Evolutionary conservation across 2,888 invertebrate genomes (phyloP).

Genomic region (Lutraria lutraria): DNA sequence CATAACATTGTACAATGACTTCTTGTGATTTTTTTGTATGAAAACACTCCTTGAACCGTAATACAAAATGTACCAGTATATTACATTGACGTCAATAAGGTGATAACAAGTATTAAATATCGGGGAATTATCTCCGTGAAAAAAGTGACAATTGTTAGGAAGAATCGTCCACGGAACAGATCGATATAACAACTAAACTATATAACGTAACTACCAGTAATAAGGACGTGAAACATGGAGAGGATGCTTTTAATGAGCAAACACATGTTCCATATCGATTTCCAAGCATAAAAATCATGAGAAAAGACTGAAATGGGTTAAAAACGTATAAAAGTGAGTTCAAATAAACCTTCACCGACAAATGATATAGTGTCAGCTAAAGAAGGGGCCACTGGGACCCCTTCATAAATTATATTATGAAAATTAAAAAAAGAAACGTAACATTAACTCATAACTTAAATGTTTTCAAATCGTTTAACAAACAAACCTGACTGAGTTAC

Average conservation of each 20-base stretch:
- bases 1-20: not conserved
- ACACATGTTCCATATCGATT: not conserved
- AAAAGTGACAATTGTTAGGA: conserved; percentile 21
- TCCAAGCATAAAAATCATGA: not conserved
- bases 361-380: not conserved
- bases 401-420: not conserved
- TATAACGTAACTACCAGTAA: not conserved
- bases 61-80: not conserved
- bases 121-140: not conserved
- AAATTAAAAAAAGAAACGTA: not conserved
- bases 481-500: too few relatives aligned
- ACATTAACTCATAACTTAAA: not conserved
- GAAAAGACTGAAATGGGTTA: not conserved
- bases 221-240: not conserved
- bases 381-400: not conserved
- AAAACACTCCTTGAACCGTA: conserved; percentile 9
- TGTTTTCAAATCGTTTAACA: not conserved
- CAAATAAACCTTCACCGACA: not conserved
- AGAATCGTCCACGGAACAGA: not conserved
- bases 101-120: conserved; percentile 23
- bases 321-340: not conserved
- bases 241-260: not conserved
- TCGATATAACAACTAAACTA: not conserved
- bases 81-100: not conserved
- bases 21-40: not conserved